Conservation (phyloP, 2,113 vertebrate genomes). For the Sebastes schlegelii region DNA sequence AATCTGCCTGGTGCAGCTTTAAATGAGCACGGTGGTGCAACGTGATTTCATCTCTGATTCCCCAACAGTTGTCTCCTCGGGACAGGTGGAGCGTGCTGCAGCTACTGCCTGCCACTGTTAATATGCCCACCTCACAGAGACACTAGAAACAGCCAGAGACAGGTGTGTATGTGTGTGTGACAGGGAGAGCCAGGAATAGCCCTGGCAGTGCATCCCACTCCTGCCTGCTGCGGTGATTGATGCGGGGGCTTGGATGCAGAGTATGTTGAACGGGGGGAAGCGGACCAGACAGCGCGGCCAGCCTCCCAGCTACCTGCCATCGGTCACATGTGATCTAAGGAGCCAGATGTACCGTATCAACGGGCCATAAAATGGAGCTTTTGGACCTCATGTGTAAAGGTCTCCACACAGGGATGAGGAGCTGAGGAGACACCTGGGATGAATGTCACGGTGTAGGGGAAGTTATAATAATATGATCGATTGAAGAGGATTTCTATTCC, state of each 20-base stretch:
- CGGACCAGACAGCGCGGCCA: constrained; percentile 32
- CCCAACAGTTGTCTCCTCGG: constrained; percentile 42
- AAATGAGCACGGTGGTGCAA: constrained; percentile 29
- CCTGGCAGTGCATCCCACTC: constrained; percentile 44
- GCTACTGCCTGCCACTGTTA: constrained; percentile 67
- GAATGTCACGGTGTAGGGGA: neutral
- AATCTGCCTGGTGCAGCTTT: constrained; percentile 17
- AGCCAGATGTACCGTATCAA: constrained; percentile 2
- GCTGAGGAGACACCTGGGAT: neutral
- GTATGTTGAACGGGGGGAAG: constrained; percentile 35
- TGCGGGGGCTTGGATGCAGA: constrained; percentile 42
- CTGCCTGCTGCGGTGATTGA: constrained; percentile 59
- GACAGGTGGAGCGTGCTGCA: constrained; percentile 61
- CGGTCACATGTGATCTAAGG: constrained; percentile 53
- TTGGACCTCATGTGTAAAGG: neutral
- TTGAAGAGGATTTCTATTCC: neutral
- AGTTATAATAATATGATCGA: neutral
- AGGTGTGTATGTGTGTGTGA: constrained; percentile 49
- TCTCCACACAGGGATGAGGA: neutral
- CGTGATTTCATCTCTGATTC: constrained; percentile 50
- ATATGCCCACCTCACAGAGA: constrained; percentile 55
- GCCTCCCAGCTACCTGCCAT: constrained; percentile 56
- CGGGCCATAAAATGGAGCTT: constrained; percentile 15
- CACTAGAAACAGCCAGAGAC: constrained; percentile 47
- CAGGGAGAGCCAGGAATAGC: constrained; percentile 67